phyloP scores from a whole-genome alignment of 2,113 vertebrate genomes.

The Ailuropoda melanoleuca region DNA sequence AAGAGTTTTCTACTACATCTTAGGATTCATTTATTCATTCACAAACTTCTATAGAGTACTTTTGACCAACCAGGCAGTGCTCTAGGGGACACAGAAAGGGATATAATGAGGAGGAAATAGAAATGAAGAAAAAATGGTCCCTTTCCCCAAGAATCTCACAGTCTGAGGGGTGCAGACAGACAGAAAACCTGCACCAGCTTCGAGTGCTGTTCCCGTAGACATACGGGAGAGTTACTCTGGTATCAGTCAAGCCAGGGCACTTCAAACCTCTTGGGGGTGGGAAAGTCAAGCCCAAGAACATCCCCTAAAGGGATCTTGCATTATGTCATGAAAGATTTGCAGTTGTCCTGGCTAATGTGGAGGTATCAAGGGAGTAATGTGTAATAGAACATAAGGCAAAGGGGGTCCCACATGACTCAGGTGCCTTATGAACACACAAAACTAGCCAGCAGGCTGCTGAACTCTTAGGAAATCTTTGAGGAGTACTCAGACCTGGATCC shows the following conservation, averaged over 20 bases:
- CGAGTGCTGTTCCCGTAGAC: neutral
- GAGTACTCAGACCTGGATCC: neutral
- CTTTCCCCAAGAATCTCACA: neutral
- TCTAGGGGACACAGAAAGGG: neutral
- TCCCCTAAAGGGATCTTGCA: neutral
- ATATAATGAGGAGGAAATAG: neutral
- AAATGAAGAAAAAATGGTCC: neutral
- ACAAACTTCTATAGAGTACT: neutral
- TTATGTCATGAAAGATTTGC: neutral
- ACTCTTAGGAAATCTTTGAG: neutral
- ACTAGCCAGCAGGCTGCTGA: neutral
- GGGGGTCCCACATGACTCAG: fast-evolving
- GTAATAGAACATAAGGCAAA: neutral
- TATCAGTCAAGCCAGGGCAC: neutral
- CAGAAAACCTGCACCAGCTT: neutral
- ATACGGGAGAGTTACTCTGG: neutral
- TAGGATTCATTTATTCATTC: neutral
- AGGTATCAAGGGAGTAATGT: neutral
- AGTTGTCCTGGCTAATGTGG: neutral
- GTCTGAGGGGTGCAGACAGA: neutral
- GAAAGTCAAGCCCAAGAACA: neutral
- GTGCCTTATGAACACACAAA: neutral
- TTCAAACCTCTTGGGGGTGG: neutral
- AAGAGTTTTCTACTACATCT: neutral
- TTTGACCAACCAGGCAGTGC: neutral